Evolutionary conservation across 2,888 invertebrate genomes (phyloP).

Genomic region (Pandemis heparana): DNA sequence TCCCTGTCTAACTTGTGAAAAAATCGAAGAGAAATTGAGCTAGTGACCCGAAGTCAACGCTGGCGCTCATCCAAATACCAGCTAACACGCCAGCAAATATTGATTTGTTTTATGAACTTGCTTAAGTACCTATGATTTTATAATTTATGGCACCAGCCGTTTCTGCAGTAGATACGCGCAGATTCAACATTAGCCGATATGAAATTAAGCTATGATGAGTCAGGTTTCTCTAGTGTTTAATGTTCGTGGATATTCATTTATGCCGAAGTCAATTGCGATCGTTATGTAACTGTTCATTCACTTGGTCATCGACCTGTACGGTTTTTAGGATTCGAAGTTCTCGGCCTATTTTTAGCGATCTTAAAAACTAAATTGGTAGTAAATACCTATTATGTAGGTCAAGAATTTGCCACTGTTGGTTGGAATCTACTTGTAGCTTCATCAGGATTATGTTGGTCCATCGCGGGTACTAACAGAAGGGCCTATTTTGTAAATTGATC

Average conservation of each 20-base stretch:
- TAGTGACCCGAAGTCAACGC: constrained; percentile 50
- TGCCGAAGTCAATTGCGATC: constrained; percentile 10
- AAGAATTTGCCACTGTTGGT: not conserved
- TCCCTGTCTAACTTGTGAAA: constrained; percentile 33
- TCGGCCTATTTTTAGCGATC: not conserved
- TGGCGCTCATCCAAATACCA: constrained; percentile 56
- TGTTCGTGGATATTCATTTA: constrained; percentile 9
- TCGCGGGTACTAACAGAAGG: no score
- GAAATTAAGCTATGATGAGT: not conserved
- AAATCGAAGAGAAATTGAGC: constrained; percentile 54
- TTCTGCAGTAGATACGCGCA: constrained; percentile 6
- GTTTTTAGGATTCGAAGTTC: not conserved
- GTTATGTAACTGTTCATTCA: constrained; percentile 35
- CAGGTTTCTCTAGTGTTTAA: not conserved
- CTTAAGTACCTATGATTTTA: constrained; percentile 27
- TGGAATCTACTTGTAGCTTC: not conserved
- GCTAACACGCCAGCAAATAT: constrained; percentile 46
- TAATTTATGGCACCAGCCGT: constrained; percentile 20
- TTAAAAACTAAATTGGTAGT: not conserved
- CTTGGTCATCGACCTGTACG: constrained; percentile 28
- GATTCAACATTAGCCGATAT: constrained; percentile 15
- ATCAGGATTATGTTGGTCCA: no score
- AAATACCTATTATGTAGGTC: not conserved
- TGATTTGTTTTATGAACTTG: constrained; percentile 44
- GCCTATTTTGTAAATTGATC: no score